Evolutionary conservation across 2,797 vertebrate species (phyloP).

Genomic region (Lindbergichthys nudifrons): DNA sequence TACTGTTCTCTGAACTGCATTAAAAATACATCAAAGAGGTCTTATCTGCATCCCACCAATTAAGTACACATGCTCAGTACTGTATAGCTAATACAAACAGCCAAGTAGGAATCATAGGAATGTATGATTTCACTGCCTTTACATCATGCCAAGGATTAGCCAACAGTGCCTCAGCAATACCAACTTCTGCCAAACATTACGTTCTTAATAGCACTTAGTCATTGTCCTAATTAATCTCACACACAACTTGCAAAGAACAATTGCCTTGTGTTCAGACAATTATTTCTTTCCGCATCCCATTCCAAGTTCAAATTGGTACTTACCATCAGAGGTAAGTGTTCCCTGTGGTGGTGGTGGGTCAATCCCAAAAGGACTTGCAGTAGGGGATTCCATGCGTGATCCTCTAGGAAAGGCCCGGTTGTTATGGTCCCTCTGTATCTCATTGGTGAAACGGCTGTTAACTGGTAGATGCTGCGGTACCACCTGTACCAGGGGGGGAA

Average conservation of each 20-base stretch:
- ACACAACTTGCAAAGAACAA: not conserved
- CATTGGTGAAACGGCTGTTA: slow-evolving; percentile 91
- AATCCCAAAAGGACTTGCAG: slow-evolving; percentile 89
- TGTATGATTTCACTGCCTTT: slow-evolving; percentile 71
- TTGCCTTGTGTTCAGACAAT: not conserved
- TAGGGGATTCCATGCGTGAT: slow-evolving; percentile 86
- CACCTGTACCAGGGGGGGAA: slow-evolving; percentile 96
- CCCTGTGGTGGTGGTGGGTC: slow-evolving; percentile 88
- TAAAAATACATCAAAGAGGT: no score
- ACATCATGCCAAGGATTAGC: slow-evolving; percentile 54
- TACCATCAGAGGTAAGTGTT: slow-evolving; percentile 93
- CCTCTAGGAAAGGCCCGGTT: slow-evolving; percentile 89
- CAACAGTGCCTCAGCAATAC: slow-evolving; percentile 53
- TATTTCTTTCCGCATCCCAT: not conserved
- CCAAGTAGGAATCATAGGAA: slow-evolving; percentile 67
- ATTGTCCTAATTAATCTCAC: slow-evolving; percentile 7
- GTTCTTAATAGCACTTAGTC: slow-evolving; percentile 26
- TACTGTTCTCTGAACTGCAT: slow-evolving; percentile 11
- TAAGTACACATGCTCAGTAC: slow-evolving; percentile 60
- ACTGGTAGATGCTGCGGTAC: slow-evolving; percentile 92
- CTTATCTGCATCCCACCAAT: slow-evolving; percentile 54
- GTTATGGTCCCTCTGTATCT: slow-evolving; percentile 93
- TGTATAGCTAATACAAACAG: slow-evolving; percentile 44
- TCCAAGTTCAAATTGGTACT: slow-evolving; percentile 37
- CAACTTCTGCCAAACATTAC: slow-evolving; percentile 42